Conservation (phyloP, 1,140 invertebrate genomes). For the Micrasema minimum region DNA sequence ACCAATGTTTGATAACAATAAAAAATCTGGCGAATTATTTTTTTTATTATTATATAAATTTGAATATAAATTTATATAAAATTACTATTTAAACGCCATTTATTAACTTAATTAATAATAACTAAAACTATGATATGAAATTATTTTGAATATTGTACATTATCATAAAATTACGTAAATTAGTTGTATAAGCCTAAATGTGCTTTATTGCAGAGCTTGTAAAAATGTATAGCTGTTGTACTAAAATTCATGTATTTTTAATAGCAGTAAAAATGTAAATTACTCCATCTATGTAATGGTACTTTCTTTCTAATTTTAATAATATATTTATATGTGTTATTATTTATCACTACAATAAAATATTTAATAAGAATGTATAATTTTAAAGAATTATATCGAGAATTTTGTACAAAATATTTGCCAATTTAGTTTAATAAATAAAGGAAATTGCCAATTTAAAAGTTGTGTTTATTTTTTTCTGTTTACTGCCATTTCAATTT, state of each 20-base stretch:
- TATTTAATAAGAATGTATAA: slow-evolving; percentile 28
- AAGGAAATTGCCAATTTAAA: slow-evolving; percentile 28
- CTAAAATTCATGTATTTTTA: too few species aligned
- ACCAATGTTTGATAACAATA: too few species aligned
- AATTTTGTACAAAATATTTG: slow-evolving; percentile 45
- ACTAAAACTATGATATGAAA: background rate
- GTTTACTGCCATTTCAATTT: too few species aligned
- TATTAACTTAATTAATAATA: background rate
- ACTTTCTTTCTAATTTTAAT: too few species aligned
- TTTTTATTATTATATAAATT: too few species aligned
- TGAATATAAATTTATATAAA: too few species aligned
- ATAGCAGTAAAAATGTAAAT: too few species aligned
- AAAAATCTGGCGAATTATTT: too few species aligned
- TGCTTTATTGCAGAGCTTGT: slow-evolving; percentile 41
- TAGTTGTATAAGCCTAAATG: slow-evolving; percentile 1
- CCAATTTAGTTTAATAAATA: slow-evolving; percentile 43
- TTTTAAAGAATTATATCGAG: slow-evolving; percentile 28
- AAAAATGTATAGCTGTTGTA: slow-evolving; percentile 22
- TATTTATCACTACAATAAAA: background rate
- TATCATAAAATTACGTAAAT: too few species aligned
- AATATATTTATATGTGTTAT: background rate
- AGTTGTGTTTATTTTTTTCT: background rate
- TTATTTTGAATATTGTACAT: background rate
- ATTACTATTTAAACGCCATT: too few species aligned
- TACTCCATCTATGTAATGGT: too few species aligned